phyloP scores from a whole-genome alignment of 2,113 vertebrate species.

The Calidris pygmaea region DNA sequence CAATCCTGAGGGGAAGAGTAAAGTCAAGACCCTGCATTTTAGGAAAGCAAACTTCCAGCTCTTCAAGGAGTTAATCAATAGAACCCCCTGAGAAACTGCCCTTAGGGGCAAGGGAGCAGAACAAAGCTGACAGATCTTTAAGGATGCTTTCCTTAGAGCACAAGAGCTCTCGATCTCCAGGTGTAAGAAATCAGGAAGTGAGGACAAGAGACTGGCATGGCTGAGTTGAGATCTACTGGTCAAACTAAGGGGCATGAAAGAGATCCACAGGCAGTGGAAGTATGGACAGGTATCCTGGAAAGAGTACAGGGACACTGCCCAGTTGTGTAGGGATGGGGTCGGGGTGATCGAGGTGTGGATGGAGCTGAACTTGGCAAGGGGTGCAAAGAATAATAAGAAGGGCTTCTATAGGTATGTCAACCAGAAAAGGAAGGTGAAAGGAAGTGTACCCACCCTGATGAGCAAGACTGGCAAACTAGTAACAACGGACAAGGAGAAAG shows the following conservation, averaged over 20 bases:
- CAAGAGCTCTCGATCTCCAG: neutral
- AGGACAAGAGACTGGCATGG: neutral
- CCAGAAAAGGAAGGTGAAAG: neutral
- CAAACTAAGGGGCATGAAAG: neutral
- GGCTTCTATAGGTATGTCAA: neutral
- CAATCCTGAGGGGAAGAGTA: neutral
- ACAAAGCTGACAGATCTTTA: neutral
- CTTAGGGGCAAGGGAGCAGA: neutral
- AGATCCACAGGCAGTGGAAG: neutral
- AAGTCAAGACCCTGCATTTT: neutral
- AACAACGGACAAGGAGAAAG: neutral
- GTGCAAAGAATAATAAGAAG: neutral
- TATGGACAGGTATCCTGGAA: neutral
- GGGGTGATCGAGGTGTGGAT: neutral
- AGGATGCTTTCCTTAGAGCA: neutral
- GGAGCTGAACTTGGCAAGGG: neutral
- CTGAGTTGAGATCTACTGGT: neutral
- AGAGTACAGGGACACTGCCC: neutral
- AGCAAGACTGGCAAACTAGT: neutral
- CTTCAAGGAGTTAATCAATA: neutral
- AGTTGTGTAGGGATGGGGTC: neutral
- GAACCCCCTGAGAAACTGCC: neutral
- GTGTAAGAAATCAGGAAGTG: neutral
- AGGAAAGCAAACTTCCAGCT: neutral
- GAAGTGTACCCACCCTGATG: neutral